A percentile compares a stretch with the other conserved stretches of the same genome.
These are phyloP conservation scores for Euphonia xanthogaster DNA, from an alignment of 2,797 vertebrate species.

Conservation along the genomic window DNA sequence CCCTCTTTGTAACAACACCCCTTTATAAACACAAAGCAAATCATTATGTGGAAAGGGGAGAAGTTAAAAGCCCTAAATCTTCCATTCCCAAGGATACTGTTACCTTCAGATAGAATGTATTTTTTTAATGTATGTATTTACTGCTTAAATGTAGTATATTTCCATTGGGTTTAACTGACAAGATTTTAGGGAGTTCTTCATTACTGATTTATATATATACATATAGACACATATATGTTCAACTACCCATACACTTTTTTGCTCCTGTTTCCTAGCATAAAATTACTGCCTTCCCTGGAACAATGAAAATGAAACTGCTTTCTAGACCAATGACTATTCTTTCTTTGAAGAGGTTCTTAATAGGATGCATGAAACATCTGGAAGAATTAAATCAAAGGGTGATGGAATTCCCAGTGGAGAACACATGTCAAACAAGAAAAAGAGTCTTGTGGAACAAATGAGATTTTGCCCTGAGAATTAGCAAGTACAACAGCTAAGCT, in stretches of 20 bases:
- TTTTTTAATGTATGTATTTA: conserved; percentile 57
- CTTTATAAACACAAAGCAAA: conserved; percentile 61
- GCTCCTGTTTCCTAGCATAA: conserved; percentile 46
- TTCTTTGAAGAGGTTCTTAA: conserved; percentile 70
- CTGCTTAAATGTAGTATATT: conserved; percentile 49
- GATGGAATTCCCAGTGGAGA: conserved; percentile 66
- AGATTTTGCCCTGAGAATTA: conserved; percentile 68
- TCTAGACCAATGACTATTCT: conserved; percentile 32
- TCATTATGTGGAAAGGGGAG: conserved; percentile 60
- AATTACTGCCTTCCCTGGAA: conserved; percentile 52
- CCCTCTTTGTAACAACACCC: conserved; percentile 54
- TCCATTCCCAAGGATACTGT: conserved; percentile 59
- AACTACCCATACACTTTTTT: conserved; percentile 37
- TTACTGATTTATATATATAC: conserved; percentile 58
- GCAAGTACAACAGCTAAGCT: conserved; percentile 47
- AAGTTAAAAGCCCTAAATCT: conserved; percentile 69
- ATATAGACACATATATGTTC: conserved; percentile 37
- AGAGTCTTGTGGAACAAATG: conserved; percentile 66
- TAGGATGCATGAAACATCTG: conserved; percentile 72
- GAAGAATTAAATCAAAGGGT: conserved; percentile 74
- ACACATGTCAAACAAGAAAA: conserved; percentile 68
- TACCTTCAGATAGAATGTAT: conserved; percentile 49
- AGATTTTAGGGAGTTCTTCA: conserved; percentile 52
- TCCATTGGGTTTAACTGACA: conserved; percentile 42
- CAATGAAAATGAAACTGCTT: conserved; percentile 58